Percentiles rank a stretch among this genome's conserved stretches.
These are phyloP conservation scores for Tor tambroides DNA, from an alignment of 2,113 vertebrate species.

Conservation along the genomic window DNA sequence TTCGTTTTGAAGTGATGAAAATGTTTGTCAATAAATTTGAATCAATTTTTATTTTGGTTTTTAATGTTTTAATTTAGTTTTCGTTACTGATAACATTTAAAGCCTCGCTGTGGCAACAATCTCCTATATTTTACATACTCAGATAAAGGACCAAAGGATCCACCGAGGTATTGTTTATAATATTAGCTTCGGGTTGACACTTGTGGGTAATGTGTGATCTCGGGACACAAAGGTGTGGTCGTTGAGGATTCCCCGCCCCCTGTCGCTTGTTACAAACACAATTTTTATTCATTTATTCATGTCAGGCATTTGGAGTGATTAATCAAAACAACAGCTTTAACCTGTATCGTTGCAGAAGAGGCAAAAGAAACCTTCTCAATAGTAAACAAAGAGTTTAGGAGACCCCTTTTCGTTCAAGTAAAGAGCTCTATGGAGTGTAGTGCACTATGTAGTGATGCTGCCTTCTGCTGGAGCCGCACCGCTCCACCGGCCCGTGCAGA, in stretches of 20 bases:
- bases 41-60: not conserved
- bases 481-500: conserved; percentile 94
- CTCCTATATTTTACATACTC: too few species aligned
- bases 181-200: not conserved
- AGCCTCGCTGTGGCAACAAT: not conserved
- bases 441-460: conserved; percentile 63
- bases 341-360: not conserved
- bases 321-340: not conserved
- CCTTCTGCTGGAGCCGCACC: conserved; percentile 71
- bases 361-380: too few species aligned
- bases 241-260: conserved; percentile 68
- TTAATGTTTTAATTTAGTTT: not conserved
- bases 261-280: conserved; percentile 52
- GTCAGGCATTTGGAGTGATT: not conserved
- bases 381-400: not conserved
- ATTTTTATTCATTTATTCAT: conserved; percentile 32
- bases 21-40: not conserved
- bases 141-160: not conserved
- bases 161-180: not conserved
- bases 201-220: not conserved
- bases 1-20: not conserved
- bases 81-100: not conserved
- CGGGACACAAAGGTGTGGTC: conserved; percentile 69
- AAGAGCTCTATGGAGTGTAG: conserved; percentile 13
- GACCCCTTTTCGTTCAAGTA: not conserved